Percentiles rank a stretch among this genome's conserved stretches.
Evolutionary conservation across 2,113 vertebrate species (phyloP).

Genomic region (Zosterops japonicus): DNA sequence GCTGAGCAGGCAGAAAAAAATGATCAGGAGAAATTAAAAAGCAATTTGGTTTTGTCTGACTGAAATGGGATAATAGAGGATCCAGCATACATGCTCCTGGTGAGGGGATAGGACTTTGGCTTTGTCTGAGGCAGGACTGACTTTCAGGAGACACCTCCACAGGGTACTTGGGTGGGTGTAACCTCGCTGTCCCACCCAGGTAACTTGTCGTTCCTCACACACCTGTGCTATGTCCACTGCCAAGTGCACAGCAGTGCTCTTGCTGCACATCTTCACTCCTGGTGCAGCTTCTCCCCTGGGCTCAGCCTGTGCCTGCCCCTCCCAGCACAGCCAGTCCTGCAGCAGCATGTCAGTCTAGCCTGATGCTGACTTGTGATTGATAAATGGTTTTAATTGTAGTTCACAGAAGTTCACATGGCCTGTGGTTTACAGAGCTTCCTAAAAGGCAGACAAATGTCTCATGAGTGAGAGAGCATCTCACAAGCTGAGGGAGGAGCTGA

Average conservation of each 20-base stretch:
- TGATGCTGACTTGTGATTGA: background rate
- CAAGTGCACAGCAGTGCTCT: rapidly evolving
- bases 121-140: background rate
- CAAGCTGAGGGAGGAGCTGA: background rate
- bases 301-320: background rate
- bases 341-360: rapidly evolving
- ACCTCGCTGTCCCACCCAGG: rapidly evolving
- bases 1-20: background rate
- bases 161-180: rapidly evolving
- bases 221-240: background rate
- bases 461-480: background rate
- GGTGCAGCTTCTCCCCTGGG: background rate
- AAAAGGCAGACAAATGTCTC: background rate
- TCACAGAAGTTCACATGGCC: rapidly evolving
- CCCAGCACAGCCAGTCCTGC: background rate
- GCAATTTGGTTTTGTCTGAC: background rate
- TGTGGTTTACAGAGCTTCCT: background rate
- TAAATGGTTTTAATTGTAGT: background rate
- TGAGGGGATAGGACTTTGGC: background rate
- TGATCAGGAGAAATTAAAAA: background rate
- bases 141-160: background rate
- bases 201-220: background rate
- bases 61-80: background rate
- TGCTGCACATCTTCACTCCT: rapidly evolving
- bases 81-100: background rate